Evolutionary conservation across 2,113 vertebrate species (phyloP).

Genomic region (Corythornis cristatus): DNA sequence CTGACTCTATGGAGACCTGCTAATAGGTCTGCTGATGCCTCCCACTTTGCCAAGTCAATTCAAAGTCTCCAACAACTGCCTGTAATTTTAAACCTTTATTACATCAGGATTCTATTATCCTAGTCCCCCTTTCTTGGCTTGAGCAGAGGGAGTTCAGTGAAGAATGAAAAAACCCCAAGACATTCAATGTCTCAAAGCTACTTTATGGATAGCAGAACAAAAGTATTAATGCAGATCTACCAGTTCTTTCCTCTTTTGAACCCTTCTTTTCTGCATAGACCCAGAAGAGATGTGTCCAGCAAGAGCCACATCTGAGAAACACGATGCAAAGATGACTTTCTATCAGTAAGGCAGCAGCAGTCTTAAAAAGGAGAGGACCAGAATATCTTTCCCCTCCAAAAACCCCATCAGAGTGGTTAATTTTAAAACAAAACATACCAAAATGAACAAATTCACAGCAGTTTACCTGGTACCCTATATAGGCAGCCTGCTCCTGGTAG

Average conservation of each 20-base stretch:
- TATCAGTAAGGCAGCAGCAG: not conserved
- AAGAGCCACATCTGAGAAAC: not conserved
- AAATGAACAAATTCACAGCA: not conserved
- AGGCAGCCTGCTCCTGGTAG: not conserved
- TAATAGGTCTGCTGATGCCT: not conserved
- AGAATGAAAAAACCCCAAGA: not conserved
- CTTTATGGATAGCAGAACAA: not conserved
- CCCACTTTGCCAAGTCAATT: not conserved
- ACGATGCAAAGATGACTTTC: not conserved
- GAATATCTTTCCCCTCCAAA: not conserved
- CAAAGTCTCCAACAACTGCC: not conserved
- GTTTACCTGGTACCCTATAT: not conserved
- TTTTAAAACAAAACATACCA: not conserved
- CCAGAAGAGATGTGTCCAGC: not conserved
- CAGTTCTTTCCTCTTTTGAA: not conserved
- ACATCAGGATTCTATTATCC: not conserved
- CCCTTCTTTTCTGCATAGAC: not conserved
- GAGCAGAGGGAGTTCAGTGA: not conserved
- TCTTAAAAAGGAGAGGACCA: not conserved
- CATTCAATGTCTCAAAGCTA: not conserved
- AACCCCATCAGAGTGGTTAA: not conserved
- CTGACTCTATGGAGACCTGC: not conserved
- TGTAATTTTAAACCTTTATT: conserved; percentile 39
- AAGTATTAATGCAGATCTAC: not conserved
- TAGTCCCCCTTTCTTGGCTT: not conserved